A percentile compares a stretch with the other conserved stretches of the same genome.
These are phyloP conservation scores for Antennarius maculatus DNA, from an alignment of 2,797 vertebrate species.

Conservation along the genomic window DNA sequence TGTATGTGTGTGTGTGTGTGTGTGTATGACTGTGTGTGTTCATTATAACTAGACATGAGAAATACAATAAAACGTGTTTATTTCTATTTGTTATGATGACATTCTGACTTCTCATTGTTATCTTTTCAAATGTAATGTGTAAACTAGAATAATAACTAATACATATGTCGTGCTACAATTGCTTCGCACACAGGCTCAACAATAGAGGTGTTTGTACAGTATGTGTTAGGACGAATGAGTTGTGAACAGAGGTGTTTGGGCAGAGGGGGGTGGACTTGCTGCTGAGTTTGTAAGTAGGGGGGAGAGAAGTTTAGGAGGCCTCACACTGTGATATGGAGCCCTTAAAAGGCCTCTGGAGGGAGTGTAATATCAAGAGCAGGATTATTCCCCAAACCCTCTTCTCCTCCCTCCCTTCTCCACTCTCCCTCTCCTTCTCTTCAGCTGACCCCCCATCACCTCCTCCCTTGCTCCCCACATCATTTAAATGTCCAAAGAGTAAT, in stretches of 20 bases:
- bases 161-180: conserved; percentile 20
- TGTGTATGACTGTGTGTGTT: background rate
- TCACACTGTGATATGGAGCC: conserved; percentile 83
- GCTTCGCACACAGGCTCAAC: conserved; percentile 10
- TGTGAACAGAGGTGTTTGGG: conserved; percentile 59
- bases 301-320: conserved; percentile 84
- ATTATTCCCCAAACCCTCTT: conserved; percentile 85
- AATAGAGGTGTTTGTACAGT: conserved; percentile 47
- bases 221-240: conserved; percentile 32
- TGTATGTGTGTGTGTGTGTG: conserved; percentile 9
- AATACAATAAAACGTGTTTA: conserved; percentile 2
- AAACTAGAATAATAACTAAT: conserved; percentile 18
- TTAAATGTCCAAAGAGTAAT: conserved; percentile 94
- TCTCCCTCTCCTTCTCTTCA: conserved; percentile 67
- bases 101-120: background rate
- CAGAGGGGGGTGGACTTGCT: conserved; percentile 46
- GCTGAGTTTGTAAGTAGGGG: conserved; percentile 76
- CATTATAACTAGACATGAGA: background rate
- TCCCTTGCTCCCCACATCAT: conserved; percentile 80
- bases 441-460: conserved; percentile 69
- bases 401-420: conserved; percentile 57
- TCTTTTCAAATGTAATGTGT: conserved; percentile 10
- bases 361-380: conserved; percentile 89
- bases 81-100: background rate
- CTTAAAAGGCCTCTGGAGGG: conserved; percentile 89